Base-by-base conservation (phyloP, 1,140 invertebrate species). In the Branchinecta lynchi region DNA sequence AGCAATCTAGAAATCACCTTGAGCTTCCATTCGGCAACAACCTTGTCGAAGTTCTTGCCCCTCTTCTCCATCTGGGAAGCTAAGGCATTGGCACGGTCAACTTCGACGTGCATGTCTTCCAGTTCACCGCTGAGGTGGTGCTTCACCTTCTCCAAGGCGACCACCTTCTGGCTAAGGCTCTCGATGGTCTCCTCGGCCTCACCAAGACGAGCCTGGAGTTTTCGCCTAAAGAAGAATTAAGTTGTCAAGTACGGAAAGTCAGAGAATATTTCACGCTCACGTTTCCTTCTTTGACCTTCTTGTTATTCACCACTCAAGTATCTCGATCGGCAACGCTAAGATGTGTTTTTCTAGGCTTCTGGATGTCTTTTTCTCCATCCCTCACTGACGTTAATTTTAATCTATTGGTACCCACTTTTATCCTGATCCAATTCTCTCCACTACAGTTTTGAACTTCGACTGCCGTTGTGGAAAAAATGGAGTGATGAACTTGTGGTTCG, bases 1-100 rank as follows among this genome's bases (percentile, higher is more conserved):
- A 32, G 32, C 32, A 32, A 32, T 32, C 1, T 32, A 32, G 32
- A 32, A 32, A 2, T 15, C 17, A 60, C 51, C 85, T 98, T 98
- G 81, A 96, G 89, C 82, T 98, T 98, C 96, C 96, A 99, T 89
- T 99, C 96, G 74, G 92, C 88, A 79, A 99, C 92, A 80, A 97
- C 94, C 83, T 98, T 98, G 85, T 99, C 96, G 84, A 99, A 98
- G 74, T 90, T 91, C 83, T 98, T 97, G 83, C 98, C 95, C 83
- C 98, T 98, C 91, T 99, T 99, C 82, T 99, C 96, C 74, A 97
- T 89, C 71, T 92, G 89, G 77, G 92, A 92, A 77, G 95, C 93
- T 77, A 97, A 90, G 66, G 92, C 87, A 69, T 92, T 95, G 68
- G 95, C 92, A 77, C 94, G 88, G 81, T 99, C 96, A 76, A 98